Percentiles rank a stretch among this genome's conserved stretches.
These are phyloP conservation scores for Eospalax fontanierii DNA, from an alignment of 2,797 vertebrate species.

Conservation along the genomic window DNA sequence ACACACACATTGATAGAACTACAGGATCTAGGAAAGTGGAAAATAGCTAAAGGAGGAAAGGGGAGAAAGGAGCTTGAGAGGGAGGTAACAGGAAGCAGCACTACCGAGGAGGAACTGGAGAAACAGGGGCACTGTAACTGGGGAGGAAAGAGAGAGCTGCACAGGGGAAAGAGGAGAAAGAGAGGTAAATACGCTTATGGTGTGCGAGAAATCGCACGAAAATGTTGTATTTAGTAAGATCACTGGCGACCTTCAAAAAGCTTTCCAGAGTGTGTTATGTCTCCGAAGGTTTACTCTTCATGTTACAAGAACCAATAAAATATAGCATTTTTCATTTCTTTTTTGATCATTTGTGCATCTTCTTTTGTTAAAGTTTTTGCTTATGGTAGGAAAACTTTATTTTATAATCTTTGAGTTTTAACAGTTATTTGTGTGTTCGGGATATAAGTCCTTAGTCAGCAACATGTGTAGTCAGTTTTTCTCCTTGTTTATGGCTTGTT, in stretches of 20 bases:
- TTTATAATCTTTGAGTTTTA: background rate
- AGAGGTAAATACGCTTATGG: too few relatives aligned
- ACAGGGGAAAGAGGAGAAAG: too few relatives aligned
- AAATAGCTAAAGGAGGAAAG: too few relatives aligned
- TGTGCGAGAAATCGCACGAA: too few relatives aligned
- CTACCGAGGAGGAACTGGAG: too few relatives aligned
- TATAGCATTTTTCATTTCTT: background rate
- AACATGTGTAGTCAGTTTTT: background rate
- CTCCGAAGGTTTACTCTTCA: background rate
- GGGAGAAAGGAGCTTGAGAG: too few relatives aligned
- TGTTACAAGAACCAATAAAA: background rate
- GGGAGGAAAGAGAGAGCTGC: too few relatives aligned
- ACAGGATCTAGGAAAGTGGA: too few relatives aligned
- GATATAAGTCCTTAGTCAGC: background rate
- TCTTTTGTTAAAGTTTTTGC: background rate
- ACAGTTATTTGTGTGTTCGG: background rate
- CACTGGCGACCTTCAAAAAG: background rate
- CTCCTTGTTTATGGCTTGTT: background rate
- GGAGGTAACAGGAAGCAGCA: too few relatives aligned
- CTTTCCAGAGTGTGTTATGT: background rate
- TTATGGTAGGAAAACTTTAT: background rate
- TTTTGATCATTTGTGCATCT: background rate
- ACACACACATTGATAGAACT: too few relatives aligned
- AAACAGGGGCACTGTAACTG: too few relatives aligned
- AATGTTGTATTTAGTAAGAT: too few relatives aligned